These are phyloP conservation scores for Drosophila lacertosa DNA, from an alignment of 1,140 invertebrate species.

Conservation along the genomic window DNA sequence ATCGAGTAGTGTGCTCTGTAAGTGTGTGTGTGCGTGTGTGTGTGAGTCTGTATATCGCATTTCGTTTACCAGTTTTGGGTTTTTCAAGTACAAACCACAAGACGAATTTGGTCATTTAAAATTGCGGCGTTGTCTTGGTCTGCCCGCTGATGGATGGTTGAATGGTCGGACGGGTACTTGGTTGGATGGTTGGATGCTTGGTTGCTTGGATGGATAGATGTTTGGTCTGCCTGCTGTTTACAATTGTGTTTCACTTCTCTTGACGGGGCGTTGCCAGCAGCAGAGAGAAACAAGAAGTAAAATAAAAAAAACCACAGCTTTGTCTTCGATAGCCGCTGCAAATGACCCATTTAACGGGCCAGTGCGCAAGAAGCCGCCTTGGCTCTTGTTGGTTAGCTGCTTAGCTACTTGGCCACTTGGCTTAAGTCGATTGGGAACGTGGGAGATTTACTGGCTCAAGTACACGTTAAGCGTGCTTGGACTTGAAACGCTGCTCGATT, in stretches of 20 bases:
- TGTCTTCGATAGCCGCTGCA: slow-evolving; percentile 63
- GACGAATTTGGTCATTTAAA: slow-evolving; percentile 81
- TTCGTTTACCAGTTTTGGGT: slow-evolving; percentile 73
- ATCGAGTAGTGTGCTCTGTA: slow-evolving; percentile 11
- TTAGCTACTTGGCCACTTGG: slow-evolving; percentile 8
- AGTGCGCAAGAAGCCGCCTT: slow-evolving; percentile 56
- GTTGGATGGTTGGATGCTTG: background rate
- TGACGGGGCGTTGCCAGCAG: slow-evolving; percentile 65
- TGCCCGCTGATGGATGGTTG: slow-evolving; percentile 39
- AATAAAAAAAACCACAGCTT: slow-evolving; percentile 55
- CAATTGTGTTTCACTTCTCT: slow-evolving; percentile 75
- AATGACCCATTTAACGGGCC: slow-evolving; percentile 79
- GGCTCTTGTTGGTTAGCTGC: slow-evolving; percentile 8
- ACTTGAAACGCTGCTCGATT: slow-evolving; percentile 29
- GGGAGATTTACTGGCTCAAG: slow-evolving; percentile 36
- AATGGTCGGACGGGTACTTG: slow-evolving; percentile 40
- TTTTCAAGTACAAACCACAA: slow-evolving; percentile 79
- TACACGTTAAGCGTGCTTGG: slow-evolving; percentile 5
- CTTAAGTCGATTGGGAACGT: slow-evolving; percentile 37
- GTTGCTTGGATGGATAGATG: slow-evolving; percentile 30
- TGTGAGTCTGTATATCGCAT: slow-evolving; percentile 56
- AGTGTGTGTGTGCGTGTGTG: background rate
- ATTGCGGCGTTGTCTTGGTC: slow-evolving; percentile 66
- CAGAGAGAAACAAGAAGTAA: slow-evolving; percentile 30
- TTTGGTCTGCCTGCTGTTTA: slow-evolving; percentile 60